Conservation (phyloP, 2,113 vertebrate genomes). For the Leptosomus discolor region DNA sequence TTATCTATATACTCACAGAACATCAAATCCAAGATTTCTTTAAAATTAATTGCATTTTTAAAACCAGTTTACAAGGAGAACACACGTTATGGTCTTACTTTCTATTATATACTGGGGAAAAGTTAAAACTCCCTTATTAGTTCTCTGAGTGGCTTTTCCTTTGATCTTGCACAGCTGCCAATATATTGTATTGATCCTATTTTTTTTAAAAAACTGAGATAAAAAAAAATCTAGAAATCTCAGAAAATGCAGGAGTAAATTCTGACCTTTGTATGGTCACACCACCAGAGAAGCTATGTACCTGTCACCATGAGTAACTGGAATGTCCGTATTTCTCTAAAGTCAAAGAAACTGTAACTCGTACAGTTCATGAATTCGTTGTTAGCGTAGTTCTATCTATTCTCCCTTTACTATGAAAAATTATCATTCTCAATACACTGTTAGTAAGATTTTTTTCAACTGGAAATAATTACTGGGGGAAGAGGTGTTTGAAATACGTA, state of each 20-base stretch:
- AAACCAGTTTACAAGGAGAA: neutral
- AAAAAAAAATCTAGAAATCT: neutral
- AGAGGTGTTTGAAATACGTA: rapidly evolving
- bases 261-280: neutral
- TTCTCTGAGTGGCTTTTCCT: neutral
- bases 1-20: neutral
- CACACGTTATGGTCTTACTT: neutral
- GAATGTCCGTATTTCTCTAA: neutral
- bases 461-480: neutral
- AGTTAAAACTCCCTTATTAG: neutral
- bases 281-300: neutral
- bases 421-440: neutral
- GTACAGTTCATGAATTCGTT: neutral
- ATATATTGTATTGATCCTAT: neutral
- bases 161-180: neutral
- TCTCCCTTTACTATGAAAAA: neutral
- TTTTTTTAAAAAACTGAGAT: neutral
- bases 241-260: neutral
- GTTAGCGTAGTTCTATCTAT: neutral
- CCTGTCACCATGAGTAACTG: neutral
- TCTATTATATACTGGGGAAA: neutral
- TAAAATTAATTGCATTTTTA: neutral
- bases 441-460: neutral
- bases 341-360: neutral
- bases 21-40: neutral